Percentiles rank a stretch among this genome's conserved stretches.
Conservation (phyloP, 2,888 invertebrate genomes). For the Zelleria hepariella region DNA sequence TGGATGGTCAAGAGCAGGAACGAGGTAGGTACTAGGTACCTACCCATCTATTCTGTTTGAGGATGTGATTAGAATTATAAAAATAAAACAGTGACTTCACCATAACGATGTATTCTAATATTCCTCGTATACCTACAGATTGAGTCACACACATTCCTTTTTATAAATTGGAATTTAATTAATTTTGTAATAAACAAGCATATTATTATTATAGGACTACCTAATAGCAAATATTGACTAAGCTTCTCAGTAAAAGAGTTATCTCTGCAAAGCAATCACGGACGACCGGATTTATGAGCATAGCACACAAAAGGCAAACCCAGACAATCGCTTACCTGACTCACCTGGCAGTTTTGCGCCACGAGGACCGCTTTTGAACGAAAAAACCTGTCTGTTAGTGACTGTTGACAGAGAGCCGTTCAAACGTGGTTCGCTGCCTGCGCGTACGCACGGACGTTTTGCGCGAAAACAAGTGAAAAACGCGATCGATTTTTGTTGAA, state of each 20-base stretch:
- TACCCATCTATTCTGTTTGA: too few relatives aligned
- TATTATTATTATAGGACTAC: too few relatives aligned
- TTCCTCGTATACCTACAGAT: not conserved
- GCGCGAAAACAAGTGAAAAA: not conserved
- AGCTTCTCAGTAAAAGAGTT: not conserved
- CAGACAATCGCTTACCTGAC: not conserved
- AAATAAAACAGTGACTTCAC: too few relatives aligned
- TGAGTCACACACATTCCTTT: not conserved
- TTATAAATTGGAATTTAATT: not conserved
- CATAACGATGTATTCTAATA: not conserved
- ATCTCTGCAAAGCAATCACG: not conserved
- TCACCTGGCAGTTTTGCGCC: not conserved
- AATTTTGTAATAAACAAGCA: not conserved
- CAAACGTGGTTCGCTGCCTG: slow-evolving; percentile 1
- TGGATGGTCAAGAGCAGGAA: too few relatives aligned
- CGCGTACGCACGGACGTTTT: slow-evolving; percentile 2
- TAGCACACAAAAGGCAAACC: not conserved
- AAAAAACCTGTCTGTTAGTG: slow-evolving; percentile 1
- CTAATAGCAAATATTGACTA: not conserved
- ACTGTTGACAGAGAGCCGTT: not conserved
- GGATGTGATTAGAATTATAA: too few relatives aligned
- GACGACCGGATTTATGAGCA: not conserved
- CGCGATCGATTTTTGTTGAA: not conserved
- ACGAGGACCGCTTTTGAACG: not conserved
- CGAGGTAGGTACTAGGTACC: too few relatives aligned